Conservation (phyloP, 2,797 vertebrate species). For the Momotus momota region DNA sequence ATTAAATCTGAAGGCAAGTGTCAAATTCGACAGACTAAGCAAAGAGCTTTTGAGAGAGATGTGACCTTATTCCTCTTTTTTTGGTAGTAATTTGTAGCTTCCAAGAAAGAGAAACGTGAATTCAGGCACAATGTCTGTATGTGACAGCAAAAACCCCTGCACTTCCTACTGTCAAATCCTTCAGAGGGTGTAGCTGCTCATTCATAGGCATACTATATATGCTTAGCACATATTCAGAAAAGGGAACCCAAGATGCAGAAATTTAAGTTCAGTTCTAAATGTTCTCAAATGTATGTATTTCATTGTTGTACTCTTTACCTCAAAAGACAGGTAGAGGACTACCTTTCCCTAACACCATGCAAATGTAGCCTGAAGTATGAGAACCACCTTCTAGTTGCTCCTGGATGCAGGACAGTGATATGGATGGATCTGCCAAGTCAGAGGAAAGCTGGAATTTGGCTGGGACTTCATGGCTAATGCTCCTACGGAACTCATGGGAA, state of each 20-base stretch:
- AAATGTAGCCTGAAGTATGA: background rate
- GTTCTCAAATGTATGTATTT: background rate
- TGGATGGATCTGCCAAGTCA: background rate
- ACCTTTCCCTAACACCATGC: background rate
- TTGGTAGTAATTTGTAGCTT: background rate
- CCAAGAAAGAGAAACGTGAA: background rate
- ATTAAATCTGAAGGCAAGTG: background rate
- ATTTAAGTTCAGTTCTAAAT: background rate
- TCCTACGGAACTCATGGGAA: background rate
- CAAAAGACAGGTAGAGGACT: background rate
- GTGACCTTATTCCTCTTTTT: background rate
- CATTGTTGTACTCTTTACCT: background rate
- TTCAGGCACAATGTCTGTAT: background rate
- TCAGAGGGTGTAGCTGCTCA: background rate
- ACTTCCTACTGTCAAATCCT: background rate
- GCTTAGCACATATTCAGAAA: background rate
- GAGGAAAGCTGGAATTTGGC: background rate
- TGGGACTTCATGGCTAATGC: background rate
- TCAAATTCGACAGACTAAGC: background rate
- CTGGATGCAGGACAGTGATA: background rate
- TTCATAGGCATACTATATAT: background rate
- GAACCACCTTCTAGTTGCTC: background rate
- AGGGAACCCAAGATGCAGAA: background rate
- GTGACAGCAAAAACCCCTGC: background rate
- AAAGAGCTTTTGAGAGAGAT: background rate